Percentiles rank a stretch among this genome's conserved stretches.
Evolutionary conservation across 2,888 invertebrate species (phyloP).

Genomic region (Melanotus villosus): DNA sequence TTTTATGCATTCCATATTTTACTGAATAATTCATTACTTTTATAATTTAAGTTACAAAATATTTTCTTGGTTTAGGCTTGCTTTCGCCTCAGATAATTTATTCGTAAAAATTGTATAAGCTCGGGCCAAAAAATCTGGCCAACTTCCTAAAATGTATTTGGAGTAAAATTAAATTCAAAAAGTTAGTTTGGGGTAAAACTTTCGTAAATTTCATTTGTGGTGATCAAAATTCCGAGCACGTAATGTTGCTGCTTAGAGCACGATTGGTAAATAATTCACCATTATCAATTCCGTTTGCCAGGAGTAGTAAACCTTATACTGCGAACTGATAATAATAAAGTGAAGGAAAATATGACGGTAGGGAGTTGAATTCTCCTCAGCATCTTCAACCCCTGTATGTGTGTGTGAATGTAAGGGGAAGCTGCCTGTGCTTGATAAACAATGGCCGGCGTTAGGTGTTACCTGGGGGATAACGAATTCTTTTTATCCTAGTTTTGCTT

Average conservation of each 20-base stretch:
- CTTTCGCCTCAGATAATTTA: too few relatives aligned
- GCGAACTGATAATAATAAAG: slow-evolving; percentile 39
- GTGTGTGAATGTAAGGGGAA: background rate
- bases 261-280: slow-evolving; percentile 45
- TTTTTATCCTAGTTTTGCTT: slow-evolving; percentile 1
- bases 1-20: too few relatives aligned
- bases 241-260: slow-evolving; percentile 40
- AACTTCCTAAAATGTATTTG: slow-evolving; percentile 29
- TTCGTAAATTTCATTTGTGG: slow-evolving; percentile 37
- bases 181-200: slow-evolving; percentile 21
- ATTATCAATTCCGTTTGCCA: slow-evolving; percentile 44
- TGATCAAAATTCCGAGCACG: slow-evolving; percentile 39
- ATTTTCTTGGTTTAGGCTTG: too few relatives aligned
- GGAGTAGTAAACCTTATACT: slow-evolving; percentile 37
- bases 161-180: slow-evolving; percentile 27
- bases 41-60: too few relatives aligned
- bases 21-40: too few relatives aligned
- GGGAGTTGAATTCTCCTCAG: slow-evolving; percentile 40
- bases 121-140: slow-evolving; percentile 31
- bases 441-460: slow-evolving; percentile 21
- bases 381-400: slow-evolving; percentile 32
- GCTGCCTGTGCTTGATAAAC: slow-evolving; percentile 30
- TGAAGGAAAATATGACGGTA: slow-evolving; percentile 37
- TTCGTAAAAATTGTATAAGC: too few relatives aligned
- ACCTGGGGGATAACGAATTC: slow-evolving; percentile 5